Evolutionary conservation across 2,113 vertebrate species (phyloP).

Genomic region (Python bivittatus): DNA sequence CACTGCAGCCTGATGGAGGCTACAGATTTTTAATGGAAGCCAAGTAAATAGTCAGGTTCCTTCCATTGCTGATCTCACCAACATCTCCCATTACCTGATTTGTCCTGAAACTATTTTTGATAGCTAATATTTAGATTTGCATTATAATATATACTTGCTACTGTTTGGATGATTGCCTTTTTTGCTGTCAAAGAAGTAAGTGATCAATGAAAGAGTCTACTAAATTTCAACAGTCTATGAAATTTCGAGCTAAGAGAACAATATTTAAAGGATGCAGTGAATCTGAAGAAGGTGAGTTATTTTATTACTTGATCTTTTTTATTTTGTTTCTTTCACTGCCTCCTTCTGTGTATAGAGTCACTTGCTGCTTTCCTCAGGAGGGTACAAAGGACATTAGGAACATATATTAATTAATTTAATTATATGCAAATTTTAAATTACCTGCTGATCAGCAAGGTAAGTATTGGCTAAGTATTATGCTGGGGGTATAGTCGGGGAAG

Average conservation of each 20-base stretch:
- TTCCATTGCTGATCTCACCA: constrained; percentile 60
- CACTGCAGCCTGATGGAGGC: constrained; percentile 41
- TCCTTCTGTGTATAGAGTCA: neutral
- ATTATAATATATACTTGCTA: constrained; percentile 53
- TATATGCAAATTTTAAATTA: constrained; percentile 1
- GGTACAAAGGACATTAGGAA: neutral
- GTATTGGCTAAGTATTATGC: neutral
- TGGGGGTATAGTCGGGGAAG: neutral
- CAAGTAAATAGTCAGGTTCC: constrained; percentile 53
- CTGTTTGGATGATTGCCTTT: constrained; percentile 45
- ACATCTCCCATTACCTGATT: constrained; percentile 56
- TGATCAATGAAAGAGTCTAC: constrained; percentile 56
- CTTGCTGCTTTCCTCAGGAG: neutral
- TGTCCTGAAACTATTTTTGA: constrained; percentile 53
- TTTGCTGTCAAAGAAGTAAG: constrained; percentile 59
- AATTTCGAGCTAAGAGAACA: constrained; percentile 55
- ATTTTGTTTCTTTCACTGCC: neutral
- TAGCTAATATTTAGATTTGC: constrained; percentile 58
- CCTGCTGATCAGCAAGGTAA: neutral
- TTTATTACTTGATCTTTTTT: neutral
- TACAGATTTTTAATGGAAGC: constrained; percentile 51
- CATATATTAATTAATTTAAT: constrained; percentile 8
- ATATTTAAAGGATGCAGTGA: constrained; percentile 58
- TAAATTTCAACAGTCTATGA: constrained; percentile 48
- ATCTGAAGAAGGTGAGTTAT: constrained; percentile 16